Base-by-base conservation (phyloP, 2,888 invertebrate genomes). In the Drosophila quinaria region DNA sequence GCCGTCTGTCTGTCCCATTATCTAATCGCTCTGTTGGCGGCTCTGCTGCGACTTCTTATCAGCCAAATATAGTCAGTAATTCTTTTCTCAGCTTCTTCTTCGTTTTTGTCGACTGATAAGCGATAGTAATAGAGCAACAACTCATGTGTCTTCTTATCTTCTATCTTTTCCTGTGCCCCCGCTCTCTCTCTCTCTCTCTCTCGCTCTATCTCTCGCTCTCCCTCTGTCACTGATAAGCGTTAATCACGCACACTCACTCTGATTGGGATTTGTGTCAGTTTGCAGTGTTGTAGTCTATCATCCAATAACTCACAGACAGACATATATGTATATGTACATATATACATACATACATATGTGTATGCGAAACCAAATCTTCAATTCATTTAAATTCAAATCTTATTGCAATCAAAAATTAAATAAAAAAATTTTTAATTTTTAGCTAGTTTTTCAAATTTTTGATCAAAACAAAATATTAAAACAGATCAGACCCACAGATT, bases 201-300 rank as follows among this genome's bases (percentile, higher is more conserved):
- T 39, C 42, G 25, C 35, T 49, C 41, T n/a, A n/a, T 39, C 22
- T 19, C 13, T 42, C 29, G 15, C 37, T 13, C 37, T 47, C 22
- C 39, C 13, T 39, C n/a, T 47, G 11, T n/a, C 37, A n/a, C 35
- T 60, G 69, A 79, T 76, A 76, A 74, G 61, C 56, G 4, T 29
- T 47, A 81, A 87, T 87, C 84, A 72, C 63, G 65, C 68, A 70
- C 52, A 19, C 69, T 72, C 72, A 72, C 64, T 87, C 64, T 66
- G 69, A 51, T 72, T 69, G 77, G 64, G 81, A 74, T 74, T 79
- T 79, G 75, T 79, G 75, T 50, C 69, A 76, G 63, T 78, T 76
- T 68, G 63, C 49, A 74, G 62, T 49, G 5, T 25, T 17, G 37
- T 22, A 17, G 25, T 64, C 68, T 74, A 75, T 76, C 75, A 56